Conservation (phyloP, 2,888 invertebrate genomes). For the Caenorhabditis uteleia region DNA sequence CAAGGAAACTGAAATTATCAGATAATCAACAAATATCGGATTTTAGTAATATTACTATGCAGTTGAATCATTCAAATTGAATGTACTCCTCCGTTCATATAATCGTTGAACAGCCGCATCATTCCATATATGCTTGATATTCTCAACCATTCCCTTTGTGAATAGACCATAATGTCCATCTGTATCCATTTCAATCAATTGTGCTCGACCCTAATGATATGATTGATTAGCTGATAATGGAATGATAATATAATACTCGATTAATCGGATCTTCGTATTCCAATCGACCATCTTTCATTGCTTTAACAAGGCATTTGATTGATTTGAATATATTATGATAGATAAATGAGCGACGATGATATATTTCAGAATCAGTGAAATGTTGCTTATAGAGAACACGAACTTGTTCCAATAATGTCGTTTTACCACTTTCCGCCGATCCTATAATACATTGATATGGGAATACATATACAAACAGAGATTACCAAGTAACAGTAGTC, state of each 20-base stretch:
- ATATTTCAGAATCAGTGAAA: conserved; percentile 54
- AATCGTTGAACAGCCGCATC: conserved; percentile 50
- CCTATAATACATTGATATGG: conserved; percentile 46
- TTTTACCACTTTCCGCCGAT: conserved; percentile 61
- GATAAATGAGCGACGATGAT: conserved; percentile 56
- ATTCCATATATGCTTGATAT: conserved; percentile 46
- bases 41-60: conserved; percentile 42
- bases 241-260: conserved; percentile 28
- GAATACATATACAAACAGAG: not conserved
- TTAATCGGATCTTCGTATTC: conserved; percentile 38
- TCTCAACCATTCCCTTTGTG: conserved; percentile 20
- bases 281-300: conserved; percentile 37
- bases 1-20: conserved; percentile 51
- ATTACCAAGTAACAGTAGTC: conserved; percentile 3
- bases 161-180: conserved; percentile 43
- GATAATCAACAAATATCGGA: not conserved
- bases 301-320: conserved; percentile 40
- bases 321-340: conserved; percentile 53
- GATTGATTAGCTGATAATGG: not conserved
- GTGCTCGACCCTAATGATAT: conserved; percentile 33
- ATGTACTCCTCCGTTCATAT: conserved; percentile 48
- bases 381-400: conserved; percentile 45
- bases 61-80: conserved; percentile 60
- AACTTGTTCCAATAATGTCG: conserved; percentile 58
- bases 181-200: conserved; percentile 33